Percentiles rank a stretch among this genome's conserved stretches.
Conservation (phyloP, 2,888 invertebrate species). For the Tipula confusa region DNA sequence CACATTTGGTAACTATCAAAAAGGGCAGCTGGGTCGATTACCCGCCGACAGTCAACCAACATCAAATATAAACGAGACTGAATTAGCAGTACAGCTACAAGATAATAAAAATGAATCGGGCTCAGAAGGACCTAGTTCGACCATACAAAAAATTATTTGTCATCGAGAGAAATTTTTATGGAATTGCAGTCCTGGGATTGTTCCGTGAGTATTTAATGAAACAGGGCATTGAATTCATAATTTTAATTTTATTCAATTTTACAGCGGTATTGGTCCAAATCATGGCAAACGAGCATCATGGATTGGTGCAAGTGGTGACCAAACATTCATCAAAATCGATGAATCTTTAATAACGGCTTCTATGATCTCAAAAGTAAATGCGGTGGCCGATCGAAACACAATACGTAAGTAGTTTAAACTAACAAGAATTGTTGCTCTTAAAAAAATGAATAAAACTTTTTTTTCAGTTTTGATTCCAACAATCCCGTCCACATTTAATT, state of each 20-base stretch:
- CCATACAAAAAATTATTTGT: constrained; percentile 41
- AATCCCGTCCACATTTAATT: constrained; percentile 74
- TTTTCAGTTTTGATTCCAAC: constrained; percentile 74
- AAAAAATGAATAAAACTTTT: not conserved
- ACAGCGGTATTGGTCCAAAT: constrained; percentile 66
- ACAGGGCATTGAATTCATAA: not conserved
- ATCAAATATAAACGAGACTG: constrained; percentile 35
- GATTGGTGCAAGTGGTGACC: constrained; percentile 94
- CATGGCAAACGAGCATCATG: constrained; percentile 86
- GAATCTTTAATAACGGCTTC: constrained; percentile 89
- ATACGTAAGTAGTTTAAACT: constrained; percentile 69
- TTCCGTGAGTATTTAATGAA: constrained; percentile 42
- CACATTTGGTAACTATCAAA: constrained; percentile 86
- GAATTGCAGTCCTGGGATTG: constrained; percentile 49
- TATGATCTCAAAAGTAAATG: constrained; percentile 79
- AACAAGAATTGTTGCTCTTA: not conserved
- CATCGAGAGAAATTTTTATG: constrained; percentile 49
- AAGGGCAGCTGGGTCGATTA: constrained; percentile 61
- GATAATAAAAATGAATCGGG: constrained; percentile 37
- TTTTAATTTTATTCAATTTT: constrained; percentile 29
- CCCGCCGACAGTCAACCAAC: constrained; percentile 47
- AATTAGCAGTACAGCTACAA: constrained; percentile 33
- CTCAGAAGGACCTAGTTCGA: constrained; percentile 37
- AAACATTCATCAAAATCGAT: constrained; percentile 88
- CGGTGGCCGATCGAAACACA: constrained; percentile 79